phyloP scores from a whole-genome alignment of 1,140 invertebrate genomes.

The Conopomorpha cramerella region DNA sequence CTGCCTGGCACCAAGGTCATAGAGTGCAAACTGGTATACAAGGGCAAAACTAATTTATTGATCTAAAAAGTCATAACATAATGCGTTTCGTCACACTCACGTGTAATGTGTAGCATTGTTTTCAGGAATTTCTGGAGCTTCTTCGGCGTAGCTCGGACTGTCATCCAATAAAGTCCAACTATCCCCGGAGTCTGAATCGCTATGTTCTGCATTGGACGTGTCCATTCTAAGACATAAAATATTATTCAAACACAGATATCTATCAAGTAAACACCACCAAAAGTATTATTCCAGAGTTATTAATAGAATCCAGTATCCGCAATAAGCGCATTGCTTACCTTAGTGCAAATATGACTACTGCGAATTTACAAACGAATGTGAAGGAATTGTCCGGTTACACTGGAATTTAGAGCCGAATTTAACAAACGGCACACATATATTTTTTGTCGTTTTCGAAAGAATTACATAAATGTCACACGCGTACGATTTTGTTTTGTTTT shows the following conservation, averaged over 20 bases:
- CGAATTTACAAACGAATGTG: conserved; percentile 9
- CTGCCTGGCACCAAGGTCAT: no score
- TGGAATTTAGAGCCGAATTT: conserved; percentile 22
- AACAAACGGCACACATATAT: conserved; percentile 16
- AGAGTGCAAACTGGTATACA: no score
- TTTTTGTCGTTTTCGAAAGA: conserved; percentile 18
- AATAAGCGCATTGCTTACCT: conserved; percentile 18
- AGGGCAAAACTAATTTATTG: no score
- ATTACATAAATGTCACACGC: conserved; percentile 11
- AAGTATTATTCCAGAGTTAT: no score
- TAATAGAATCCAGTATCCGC: no score
- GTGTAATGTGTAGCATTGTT: no score
- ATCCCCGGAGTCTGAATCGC: conserved; percentile 49
- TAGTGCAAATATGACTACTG: conserved; percentile 9
- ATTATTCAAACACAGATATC: no score
- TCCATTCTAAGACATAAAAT: no score
- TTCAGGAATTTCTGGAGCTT: conserved; percentile 16
- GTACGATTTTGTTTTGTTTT: conserved; percentile 22
- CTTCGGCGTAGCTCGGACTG: conserved; percentile 16
- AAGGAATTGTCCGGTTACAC: conserved; percentile 14
- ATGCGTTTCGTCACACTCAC: no score
- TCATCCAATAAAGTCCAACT: conserved; percentile 43
- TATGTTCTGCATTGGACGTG: conserved; percentile 27
- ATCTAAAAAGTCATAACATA: no score
- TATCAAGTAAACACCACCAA: no score